phyloP scores from a whole-genome alignment of 2,797 vertebrate genomes.

The Carcharodon carcharias region DNA sequence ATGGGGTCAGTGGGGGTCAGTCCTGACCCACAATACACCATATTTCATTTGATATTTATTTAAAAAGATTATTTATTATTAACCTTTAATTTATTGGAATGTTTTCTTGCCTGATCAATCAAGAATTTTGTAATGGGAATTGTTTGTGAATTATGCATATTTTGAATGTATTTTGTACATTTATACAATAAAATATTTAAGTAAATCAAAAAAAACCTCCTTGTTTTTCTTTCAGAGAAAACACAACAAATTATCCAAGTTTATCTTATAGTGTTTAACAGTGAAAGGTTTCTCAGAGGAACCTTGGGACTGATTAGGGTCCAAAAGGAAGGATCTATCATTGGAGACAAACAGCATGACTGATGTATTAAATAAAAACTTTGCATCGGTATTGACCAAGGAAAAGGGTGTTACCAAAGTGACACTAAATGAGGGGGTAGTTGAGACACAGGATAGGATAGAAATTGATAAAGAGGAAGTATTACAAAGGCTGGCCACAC shows the following conservation, averaged over 20 bases:
- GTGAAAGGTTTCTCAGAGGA: background rate
- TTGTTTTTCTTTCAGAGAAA: background rate
- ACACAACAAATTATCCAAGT: background rate
- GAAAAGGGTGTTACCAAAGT: background rate
- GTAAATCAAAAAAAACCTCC: background rate
- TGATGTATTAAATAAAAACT: background rate
- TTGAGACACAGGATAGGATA: background rate
- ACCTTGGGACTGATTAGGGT: background rate
- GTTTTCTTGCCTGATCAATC: background rate
- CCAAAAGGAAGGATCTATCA: background rate
- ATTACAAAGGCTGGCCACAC: too few relatives aligned
- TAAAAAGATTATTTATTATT: conserved; percentile 1
- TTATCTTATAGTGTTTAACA: background rate
- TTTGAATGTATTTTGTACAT: conserved; percentile 23
- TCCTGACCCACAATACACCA: background rate
- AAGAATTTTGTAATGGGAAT: background rate
- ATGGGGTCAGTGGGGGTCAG: too few relatives aligned
- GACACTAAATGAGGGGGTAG: background rate
- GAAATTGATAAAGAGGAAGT: too few relatives aligned
- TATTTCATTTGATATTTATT: conserved; percentile 24
- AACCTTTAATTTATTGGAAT: conserved; percentile 26
- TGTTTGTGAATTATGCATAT: conserved; percentile 8
- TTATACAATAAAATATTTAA: conserved; percentile 31
- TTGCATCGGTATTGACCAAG: background rate
- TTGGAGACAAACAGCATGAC: too few relatives aligned